Evolutionary conservation across 1,140 invertebrate species (phyloP).

Genomic region (Sycophila sp.): DNA sequence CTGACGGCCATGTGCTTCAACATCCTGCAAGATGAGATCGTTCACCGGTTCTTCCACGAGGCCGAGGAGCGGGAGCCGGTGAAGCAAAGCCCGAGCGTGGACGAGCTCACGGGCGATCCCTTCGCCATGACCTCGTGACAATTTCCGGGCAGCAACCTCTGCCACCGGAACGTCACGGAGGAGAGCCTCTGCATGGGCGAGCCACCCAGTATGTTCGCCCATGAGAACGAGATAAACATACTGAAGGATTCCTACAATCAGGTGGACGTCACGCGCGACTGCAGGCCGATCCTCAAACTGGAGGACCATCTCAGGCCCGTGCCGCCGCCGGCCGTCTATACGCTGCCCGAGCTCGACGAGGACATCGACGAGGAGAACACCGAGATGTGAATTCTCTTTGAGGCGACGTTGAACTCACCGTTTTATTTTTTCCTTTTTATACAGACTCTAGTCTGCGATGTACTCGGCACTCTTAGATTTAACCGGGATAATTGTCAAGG

Average conservation of each 20-base stretch:
- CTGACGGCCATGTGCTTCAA: constrained; percentile 99
- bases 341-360: constrained; percentile 70
- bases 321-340: constrained; percentile 71
- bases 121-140: constrained; percentile 74
- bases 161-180: constrained; percentile 74
- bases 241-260: constrained; percentile 64
- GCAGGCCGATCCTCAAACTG: constrained; percentile 60
- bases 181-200: constrained; percentile 69
- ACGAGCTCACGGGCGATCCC: constrained; percentile 68
- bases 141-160: constrained; percentile 69
- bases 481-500: constrained; percentile 4
- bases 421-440: neutral
- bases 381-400: constrained; percentile 65
- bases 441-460: neutral
- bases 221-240: constrained; percentile 65
- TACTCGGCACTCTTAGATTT: neutral
- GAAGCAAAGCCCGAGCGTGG: constrained; percentile 65
- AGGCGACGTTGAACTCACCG: neutral
- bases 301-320: constrained; percentile 57
- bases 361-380: constrained; percentile 70
- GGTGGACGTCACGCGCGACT: constrained; percentile 62
- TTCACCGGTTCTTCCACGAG: constrained; percentile 78
- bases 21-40: constrained; percentile 93
- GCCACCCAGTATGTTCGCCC: constrained; percentile 69
- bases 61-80: constrained; percentile 44